Base-by-base conservation (phyloP, 2,113 vertebrate species). In the Australoheros scitulus region DNA sequence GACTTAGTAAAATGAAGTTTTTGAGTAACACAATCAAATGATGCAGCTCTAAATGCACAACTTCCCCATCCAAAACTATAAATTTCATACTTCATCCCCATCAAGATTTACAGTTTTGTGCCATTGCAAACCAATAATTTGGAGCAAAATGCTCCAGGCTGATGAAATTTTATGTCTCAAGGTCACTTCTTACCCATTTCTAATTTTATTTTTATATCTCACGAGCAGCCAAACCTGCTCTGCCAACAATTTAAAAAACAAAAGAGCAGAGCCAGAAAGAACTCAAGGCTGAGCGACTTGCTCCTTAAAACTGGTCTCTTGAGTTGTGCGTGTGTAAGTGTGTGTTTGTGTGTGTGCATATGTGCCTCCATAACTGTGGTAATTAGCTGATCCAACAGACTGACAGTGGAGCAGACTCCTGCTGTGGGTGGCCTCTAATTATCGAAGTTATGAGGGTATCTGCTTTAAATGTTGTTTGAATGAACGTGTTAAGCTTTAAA, bases 301-400 rank as follows among this genome's bases (percentile, higher is more conserved):
- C 41, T 57, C 70, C 55, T 61, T 83, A 57, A 84, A 81, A 76
- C 61, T 17, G 1, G 50, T 81, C 77, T 85, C 81, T 75, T 14
- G 65, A 43, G 87, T 50, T 24, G 14, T 29, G 34, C 34, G 32
- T 34, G 32, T 34, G 32, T 34, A 5, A 6, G 32, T 4, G 22
- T 41, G 72, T 29, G 63, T 61, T 60, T 32, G 72, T 13, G 24
- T 55, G 68, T 41, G 34, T 29, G 68, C 50, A 24, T 57, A 26
- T 15, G 47, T 8, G 70, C 24, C 26, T 36, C 29, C 10, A 11
- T 65, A 61, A 84, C 63, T 24, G 81, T 52, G 79, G 63, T 88
- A 93, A 95, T 93, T 94, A 92, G 64, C 88, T 90, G 90, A 93
- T 93, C 88, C 92, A 92, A 94, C 89, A 92, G 75, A 93, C 26